phyloP scores from a whole-genome alignment of 1,140 invertebrate genomes.

The Plodia interpunctella region DNA sequence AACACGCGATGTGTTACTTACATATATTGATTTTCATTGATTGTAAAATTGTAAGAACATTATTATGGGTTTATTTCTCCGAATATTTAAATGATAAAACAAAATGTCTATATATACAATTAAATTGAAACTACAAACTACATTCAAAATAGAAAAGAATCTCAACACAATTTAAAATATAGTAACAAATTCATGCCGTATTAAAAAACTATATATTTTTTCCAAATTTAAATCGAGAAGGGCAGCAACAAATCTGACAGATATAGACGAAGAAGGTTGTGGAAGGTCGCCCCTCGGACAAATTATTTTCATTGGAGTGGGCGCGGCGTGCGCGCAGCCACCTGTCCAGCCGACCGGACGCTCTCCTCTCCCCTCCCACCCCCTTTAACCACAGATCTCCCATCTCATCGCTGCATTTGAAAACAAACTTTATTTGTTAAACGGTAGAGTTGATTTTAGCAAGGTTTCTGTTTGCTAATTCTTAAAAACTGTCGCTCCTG shows the following conservation, averaged over 20 bases:
- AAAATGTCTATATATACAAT: no score
- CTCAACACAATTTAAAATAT: no score
- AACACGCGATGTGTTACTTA: background rate
- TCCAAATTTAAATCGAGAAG: no score
- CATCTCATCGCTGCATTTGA: background rate
- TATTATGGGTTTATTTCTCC: no score
- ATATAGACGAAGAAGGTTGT: constrained; percentile 47
- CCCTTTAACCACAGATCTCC: constrained; percentile 2
- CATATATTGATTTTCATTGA: no score
- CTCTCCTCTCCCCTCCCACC: constrained; percentile 35
- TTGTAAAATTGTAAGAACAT: no score
- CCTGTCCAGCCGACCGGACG: constrained; percentile 64
- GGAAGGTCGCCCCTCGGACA: constrained; percentile 51
- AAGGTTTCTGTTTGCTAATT: background rate
- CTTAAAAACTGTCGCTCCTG: constrained; percentile 33
- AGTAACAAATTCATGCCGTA: no score
- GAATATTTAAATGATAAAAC: no score
- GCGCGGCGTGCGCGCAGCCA: constrained; percentile 44
- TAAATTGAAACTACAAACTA: no score
- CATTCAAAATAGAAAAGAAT: no score
- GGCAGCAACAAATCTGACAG: constrained; percentile 1
- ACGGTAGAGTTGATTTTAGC: background rate
- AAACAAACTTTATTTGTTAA: background rate
- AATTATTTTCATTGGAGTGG: constrained; percentile 48
- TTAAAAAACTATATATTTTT: no score